A percentile compares a stretch with the other conserved stretches of the same genome.
Evolutionary conservation across 30 jellyfish, hydroid and myxozoan genomes (phyloP).

Genomic region (Hydra vulgaris): DNA sequence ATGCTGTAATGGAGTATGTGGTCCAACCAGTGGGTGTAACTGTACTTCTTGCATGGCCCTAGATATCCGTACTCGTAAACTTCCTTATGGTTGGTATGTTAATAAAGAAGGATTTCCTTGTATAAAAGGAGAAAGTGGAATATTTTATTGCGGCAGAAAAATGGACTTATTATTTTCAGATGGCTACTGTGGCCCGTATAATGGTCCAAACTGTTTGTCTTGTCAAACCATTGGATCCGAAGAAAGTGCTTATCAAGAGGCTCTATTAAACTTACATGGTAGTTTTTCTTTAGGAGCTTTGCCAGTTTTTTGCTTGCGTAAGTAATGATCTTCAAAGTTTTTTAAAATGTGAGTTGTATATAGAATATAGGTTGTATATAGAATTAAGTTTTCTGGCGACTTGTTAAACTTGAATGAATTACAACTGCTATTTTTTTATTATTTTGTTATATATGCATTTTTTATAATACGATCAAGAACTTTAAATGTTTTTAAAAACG

Average conservation of each 20-base stretch:
- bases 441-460: too few relatives aligned
- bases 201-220: conserved; percentile 78
- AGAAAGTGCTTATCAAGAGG: neutral
- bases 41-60: conserved; percentile 66
- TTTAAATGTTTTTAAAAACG: too few relatives aligned
- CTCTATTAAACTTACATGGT: too few relatives aligned
- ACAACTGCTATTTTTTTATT: too few relatives aligned
- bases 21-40: conserved; percentile 89
- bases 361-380: too few relatives aligned
- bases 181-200: conserved; percentile 84
- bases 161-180: conserved; percentile 28
- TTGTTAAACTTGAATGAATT: too few relatives aligned
- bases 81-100: conserved; percentile 53
- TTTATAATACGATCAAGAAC: too few relatives aligned
- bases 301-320: too few relatives aligned
- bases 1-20: conserved; percentile 77
- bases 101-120: conserved; percentile 51
- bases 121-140: conserved; percentile 37
- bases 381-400: too few relatives aligned
- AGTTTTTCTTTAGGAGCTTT: too few relatives aligned
- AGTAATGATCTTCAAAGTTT: too few relatives aligned
- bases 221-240: conserved; percentile 17
- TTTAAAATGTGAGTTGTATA: too few relatives aligned
- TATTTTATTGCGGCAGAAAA: conserved; percentile 56
- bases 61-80: conserved; percentile 37